Percentiles rank a stretch among this genome's conserved stretches.
Evolutionary conservation across 1,140 invertebrate genomes (phyloP).

Genomic region (Drosophila bipectinata): DNA sequence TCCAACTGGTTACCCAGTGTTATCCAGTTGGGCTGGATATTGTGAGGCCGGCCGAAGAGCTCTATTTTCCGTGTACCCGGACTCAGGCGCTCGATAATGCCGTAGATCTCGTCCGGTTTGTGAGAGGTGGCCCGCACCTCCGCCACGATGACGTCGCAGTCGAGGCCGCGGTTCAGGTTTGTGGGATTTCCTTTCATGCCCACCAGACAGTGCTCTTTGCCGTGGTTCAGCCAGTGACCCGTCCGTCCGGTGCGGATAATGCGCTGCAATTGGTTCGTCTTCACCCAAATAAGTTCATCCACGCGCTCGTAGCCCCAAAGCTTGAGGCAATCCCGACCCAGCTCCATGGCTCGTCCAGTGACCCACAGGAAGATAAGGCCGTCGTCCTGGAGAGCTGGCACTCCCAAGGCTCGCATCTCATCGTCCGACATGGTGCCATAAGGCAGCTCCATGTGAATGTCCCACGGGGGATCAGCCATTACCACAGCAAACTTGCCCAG

Average conservation of each 20-base stretch:
- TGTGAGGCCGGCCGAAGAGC: conserved; percentile 98
- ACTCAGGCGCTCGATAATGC: conserved; percentile 93
- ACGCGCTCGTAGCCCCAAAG: conserved; percentile 98
- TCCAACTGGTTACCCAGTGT: conserved; percentile 80
- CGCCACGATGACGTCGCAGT: conserved; percentile 99
- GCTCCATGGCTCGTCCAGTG: conserved; percentile 98
- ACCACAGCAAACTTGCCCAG: conserved; percentile 97
- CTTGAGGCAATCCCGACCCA: conserved; percentile 96
- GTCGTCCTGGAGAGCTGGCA: conserved; percentile 96
- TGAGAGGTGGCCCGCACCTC: conserved; percentile 98
- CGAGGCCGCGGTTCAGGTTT: conserved; percentile 95
- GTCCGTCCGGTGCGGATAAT: conserved; percentile 98
- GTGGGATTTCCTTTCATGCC: conserved; percentile 98
- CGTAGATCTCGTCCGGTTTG: conserved; percentile 99
- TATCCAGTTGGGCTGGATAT: conserved; percentile 98
- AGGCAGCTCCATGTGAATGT: conserved; percentile 96
- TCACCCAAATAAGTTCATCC: conserved; percentile 99
- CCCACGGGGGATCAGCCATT: conserved; percentile 99
- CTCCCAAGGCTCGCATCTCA: conserved; percentile 97
- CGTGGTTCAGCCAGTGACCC: conserved; percentile 99
- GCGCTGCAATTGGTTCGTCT: conserved; percentile 98
- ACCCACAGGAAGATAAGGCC: conserved; percentile 99
- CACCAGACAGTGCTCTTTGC: conserved; percentile 98
- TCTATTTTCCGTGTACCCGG: conserved; percentile 98
- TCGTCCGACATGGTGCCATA: conserved; percentile 99